Base-by-base conservation (phyloP, 2,888 invertebrate species). In the Platycnemis pennipes region DNA sequence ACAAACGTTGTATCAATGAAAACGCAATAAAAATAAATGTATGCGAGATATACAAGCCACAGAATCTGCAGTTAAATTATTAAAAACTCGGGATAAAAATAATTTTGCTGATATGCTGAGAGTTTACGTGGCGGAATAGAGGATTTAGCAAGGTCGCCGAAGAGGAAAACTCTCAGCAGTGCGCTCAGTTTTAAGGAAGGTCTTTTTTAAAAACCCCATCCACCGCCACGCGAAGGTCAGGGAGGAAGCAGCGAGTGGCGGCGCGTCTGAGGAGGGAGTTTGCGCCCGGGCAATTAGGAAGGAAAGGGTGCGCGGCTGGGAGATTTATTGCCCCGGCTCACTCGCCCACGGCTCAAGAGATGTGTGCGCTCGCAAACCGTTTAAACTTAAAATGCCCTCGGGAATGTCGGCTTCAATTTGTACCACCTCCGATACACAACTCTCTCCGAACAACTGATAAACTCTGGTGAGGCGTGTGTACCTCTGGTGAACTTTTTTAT, bases 271-370 rank as follows among this genome's bases (percentile, higher is more conserved):
- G 77, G 77, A 16, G 77, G 49, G 11, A 1, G 77, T 13, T 77
- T 37, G 7, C 37, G 16, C 31, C 11, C 77, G 37, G 77, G 49
- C 49, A 49, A 77, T 26, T 77, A 77, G 37, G 26, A 37, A 3
- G 77, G 0, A 77, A 37, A 77, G 77, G 37, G 77, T 77, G 22
- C 31, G 37, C 77, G 37, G 37, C 77, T 19, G 8, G 77, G 77
- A 37, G 77, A 77, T 77, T 77, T 77, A 77, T 77, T 31, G 77
- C 37, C 77, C 77, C 8, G 37, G 37, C 77, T 77, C 37, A 77
- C 77, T 16, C 77, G 77, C 77, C 31, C 77, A 77, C 77, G 77
- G 13, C 37, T 77, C 77, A 37, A 77, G 77, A 77, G 77, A 77
- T 37, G 77, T 13, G 31, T n/a, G 13, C 31, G 77, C 37, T 31